A percentile compares a stretch with the other conserved stretches of the same genome.
These are phyloP conservation scores for Ruditapes philippinarum DNA, from an alignment of 1,140 invertebrate genomes.

Conservation along the genomic window DNA sequence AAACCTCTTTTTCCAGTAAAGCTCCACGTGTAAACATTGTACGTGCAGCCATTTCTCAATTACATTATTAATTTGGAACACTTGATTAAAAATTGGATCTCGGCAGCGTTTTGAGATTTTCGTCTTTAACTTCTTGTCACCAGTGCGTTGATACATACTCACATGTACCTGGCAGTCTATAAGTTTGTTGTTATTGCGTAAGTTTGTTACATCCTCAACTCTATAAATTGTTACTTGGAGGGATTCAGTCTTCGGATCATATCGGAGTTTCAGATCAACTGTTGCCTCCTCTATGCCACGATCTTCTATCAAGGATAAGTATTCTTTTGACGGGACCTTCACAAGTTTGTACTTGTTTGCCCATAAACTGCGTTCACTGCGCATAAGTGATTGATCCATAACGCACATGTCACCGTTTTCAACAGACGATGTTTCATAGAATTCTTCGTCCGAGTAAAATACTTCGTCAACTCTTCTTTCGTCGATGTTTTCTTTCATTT, in stretches of 20 bases:
- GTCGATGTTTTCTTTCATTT: too few relatives aligned
- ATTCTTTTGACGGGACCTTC: not conserved
- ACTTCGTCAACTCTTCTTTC: too few relatives aligned
- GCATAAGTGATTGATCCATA: not conserved
- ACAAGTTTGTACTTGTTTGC: not conserved
- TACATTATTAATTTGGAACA: not conserved
- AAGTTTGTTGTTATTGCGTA: conserved; percentile 17
- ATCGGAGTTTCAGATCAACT: not conserved
- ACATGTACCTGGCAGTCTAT: conserved; percentile 16
- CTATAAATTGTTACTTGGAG: not conserved
- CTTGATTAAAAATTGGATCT: conserved; percentile 6
- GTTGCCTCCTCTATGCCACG: not conserved
- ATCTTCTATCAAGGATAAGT: not conserved
- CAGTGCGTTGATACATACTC: conserved; percentile 15
- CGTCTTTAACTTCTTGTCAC: not conserved
- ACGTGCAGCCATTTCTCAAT: not conserved
- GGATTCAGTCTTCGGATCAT: not conserved
- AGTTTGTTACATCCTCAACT: not conserved
- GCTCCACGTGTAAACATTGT: not conserved
- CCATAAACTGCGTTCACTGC: not conserved
- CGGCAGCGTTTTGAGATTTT: not conserved
- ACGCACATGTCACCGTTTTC: not conserved
- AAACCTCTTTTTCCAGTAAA: not conserved
- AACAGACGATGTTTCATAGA: not conserved
- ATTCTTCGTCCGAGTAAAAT: not conserved